Percentiles rank a stretch among this genome's conserved stretches.
These are phyloP conservation scores for Anticlea derivata DNA, from an alignment of 2,888 invertebrate genomes.

Conservation along the genomic window DNA sequence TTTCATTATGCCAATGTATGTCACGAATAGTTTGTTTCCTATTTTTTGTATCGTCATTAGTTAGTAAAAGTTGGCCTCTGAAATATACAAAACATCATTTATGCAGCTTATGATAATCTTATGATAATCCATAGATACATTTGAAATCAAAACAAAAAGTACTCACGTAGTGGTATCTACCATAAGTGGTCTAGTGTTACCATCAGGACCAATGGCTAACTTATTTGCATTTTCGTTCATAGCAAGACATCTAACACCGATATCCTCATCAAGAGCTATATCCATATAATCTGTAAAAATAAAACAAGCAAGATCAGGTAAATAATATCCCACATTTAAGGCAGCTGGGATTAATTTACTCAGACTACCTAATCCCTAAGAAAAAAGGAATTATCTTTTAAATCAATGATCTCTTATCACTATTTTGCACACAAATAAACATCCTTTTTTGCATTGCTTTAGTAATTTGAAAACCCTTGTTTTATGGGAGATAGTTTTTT, in stretches of 20 bases:
- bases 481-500: too few species aligned
- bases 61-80: constrained; percentile 52
- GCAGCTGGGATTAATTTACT: too few species aligned
- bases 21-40: constrained; percentile 57
- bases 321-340: too few species aligned
- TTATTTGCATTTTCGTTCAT: constrained; percentile 47
- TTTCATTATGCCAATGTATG: constrained; percentile 66
- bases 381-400: too few species aligned
- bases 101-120: too few species aligned
- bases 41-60: constrained; percentile 42
- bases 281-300: constrained; percentile 46
- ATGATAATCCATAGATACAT: too few species aligned
- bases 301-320: background rate
- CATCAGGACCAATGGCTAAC: constrained; percentile 67
- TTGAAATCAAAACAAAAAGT: constrained; percentile 28
- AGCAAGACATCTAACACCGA: constrained; percentile 61
- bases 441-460: too few species aligned
- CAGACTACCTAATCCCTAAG: too few species aligned
- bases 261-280: constrained; percentile 42
- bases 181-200: constrained; percentile 64
- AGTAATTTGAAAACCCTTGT: too few species aligned
- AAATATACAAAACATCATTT: constrained; percentile 33
- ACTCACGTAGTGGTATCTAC: constrained; percentile 69
- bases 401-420: too few species aligned
- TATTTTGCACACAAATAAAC: too few species aligned